Evolutionary conservation across 2,113 vertebrate species (phyloP), one percentile per base, ranked within the genome.

Genomic region (Poeciliopsis turrubarensis): DNA sequence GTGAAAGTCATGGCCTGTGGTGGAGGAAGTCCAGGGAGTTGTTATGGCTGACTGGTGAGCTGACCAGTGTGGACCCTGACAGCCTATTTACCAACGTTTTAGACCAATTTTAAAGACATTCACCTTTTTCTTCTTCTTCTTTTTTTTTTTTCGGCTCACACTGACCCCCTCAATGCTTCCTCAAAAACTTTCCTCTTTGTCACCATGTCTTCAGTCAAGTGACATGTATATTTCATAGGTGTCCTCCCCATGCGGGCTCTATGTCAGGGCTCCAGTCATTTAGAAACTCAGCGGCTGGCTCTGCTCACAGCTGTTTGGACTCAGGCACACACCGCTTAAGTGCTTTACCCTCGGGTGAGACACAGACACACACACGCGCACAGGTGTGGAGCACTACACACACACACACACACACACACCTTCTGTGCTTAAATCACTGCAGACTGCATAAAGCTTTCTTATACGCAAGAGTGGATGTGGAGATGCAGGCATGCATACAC

Each of bases 291-390:
- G 82, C 87, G 85, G 63, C 83, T 68, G 77, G 82, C 87, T 85
- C 87, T 70, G 89, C 89, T 86, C 91, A 92, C 94, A 94, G 92
- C 91, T 95, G 94, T 94, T 95, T 93, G 91, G 94, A 94, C 91
- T 93, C 89, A 91, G 93, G 94, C 94, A 64, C 92, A 89, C 87
- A 87, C 72, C 62, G 77, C 93, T 93, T 94, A 95, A 94, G 93
- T 94, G 92, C 91, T 94, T 94, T 93, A 92, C 91, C 93, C 94
- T 83, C 86, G 82, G 92, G 92, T 93, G 87, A 89, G 73, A 90
- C 83, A 91, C 57, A 34, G 77, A 65, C 47, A 62, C 57, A 75
- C 65, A 72, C 41, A 78, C 54, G 41, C 30, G 76, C 44, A 44
- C 86, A 86, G 83, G 86, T 89, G 87, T 81, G 63, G 82, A 75